Evolutionary conservation across 2,113 vertebrate genomes (phyloP).

Genomic region (Myotis lucifugus): DNA sequence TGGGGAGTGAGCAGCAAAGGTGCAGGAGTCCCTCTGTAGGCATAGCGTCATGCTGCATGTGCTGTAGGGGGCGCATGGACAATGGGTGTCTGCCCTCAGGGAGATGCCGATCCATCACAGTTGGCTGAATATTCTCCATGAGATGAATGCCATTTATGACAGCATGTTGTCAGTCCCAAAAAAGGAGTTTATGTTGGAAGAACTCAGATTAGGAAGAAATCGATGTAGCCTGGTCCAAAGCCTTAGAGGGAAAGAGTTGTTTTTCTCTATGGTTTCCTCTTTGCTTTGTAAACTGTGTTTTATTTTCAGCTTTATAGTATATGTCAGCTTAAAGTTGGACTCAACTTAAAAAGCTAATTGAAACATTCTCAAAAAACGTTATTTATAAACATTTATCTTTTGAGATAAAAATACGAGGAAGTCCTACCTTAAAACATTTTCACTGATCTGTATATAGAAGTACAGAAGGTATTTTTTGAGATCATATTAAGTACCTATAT

Average conservation of each 20-base stretch:
- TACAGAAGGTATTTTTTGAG: not conserved
- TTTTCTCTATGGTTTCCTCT: not conserved
- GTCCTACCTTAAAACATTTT: not conserved
- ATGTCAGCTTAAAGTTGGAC: not conserved
- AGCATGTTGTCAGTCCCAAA: not conserved
- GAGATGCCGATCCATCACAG: not conserved
- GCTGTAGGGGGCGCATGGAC: too few species aligned
- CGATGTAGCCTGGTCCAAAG: too few species aligned
- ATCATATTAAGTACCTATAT: not conserved
- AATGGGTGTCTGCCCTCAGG: not conserved
- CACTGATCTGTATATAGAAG: not conserved
- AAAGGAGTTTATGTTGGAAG: not conserved
- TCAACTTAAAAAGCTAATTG: not conserved
- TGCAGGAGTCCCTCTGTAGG: not conserved
- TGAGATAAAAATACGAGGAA: not conserved
- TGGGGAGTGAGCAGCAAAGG: not conserved
- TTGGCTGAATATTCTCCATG: not conserved
- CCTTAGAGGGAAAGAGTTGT: not conserved
- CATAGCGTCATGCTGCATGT: fast-evolving
- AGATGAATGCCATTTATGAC: not conserved
- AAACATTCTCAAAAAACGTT: not conserved
- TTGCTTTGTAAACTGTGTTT: not conserved
- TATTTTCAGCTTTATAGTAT: not conserved
- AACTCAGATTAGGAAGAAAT: not conserved
- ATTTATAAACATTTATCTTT: not conserved